These are phyloP conservation scores for Eupristina koningsbergeri DNA, from an alignment of 1,140 invertebrate species.

Conservation along the genomic window DNA sequence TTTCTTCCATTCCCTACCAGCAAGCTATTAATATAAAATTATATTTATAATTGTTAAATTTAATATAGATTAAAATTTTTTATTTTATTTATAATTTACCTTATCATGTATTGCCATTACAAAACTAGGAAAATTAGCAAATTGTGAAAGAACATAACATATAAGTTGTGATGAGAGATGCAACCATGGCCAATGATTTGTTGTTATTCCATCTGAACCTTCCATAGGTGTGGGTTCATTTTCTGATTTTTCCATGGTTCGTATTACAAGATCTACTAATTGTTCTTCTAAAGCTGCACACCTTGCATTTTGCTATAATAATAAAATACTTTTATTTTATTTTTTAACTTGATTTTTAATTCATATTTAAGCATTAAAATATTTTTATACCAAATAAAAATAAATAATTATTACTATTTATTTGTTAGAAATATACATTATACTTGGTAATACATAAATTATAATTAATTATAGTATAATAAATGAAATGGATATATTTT, in stretches of 20 bases:
- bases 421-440: too few relatives aligned
- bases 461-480: background rate
- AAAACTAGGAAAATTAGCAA: constrained; percentile 93
- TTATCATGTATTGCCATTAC: constrained; percentile 91
- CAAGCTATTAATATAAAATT: constrained; percentile 74
- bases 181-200: constrained; percentile 90
- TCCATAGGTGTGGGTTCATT: constrained; percentile 74
- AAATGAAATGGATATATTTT: too few relatives aligned
- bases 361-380: too few relatives aligned
- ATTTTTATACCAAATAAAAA: background rate
- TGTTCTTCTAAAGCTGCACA: constrained; percentile 94
- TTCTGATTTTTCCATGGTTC: constrained; percentile 94
- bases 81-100: constrained; percentile 67
- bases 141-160: constrained; percentile 96
- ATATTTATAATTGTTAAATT: constrained; percentile 10
- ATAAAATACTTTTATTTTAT: constrained; percentile 36
- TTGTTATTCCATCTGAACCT: constrained; percentile 79
- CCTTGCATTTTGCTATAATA: constrained; percentile 85
- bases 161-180: constrained; percentile 96
- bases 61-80: constrained; percentile 47
- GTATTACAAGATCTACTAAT: constrained; percentile 91
- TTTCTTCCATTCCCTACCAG: constrained; percentile 86
- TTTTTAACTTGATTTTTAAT: background rate
- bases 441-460: too few relatives aligned
- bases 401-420: too few relatives aligned